Base-by-base conservation (phyloP, 2,888 invertebrate species). In the Dynastes hyllus region DNA sequence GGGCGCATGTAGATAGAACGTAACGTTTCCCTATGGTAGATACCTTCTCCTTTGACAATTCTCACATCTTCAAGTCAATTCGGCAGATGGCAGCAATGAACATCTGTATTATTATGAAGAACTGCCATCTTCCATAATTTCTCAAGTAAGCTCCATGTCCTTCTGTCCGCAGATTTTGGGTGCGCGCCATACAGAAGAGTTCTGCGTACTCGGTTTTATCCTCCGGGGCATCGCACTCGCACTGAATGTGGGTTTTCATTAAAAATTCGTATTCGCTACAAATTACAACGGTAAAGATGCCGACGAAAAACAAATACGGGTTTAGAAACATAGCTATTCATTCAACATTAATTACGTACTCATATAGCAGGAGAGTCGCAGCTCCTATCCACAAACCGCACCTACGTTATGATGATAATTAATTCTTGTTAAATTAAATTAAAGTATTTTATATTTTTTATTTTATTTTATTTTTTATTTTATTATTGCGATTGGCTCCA, bases 121-220 rank as follows among this genome's bases (percentile, higher is more conserved):
- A 76, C 29, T 76, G 76, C 55, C 66, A 53, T 11, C 76, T 32
- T 5, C 76, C 76, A n/a, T 76, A 76, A 32, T 67, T 67, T 9
- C 29, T 51, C 53, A 76, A 27, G 22, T 67, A 53, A 9, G 53
- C 76, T 16, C 58, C 55, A 32, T 66, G 66, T 6, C 29, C 8
- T 1, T 22, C 40, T 11, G 66, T 3, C 29, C 2, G 32, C 11
- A 76, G n/a, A n/a, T 76, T 76, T 66, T 66, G 51, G 1, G 76
- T 51, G 13, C 58, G 50, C 1, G 55, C 67, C 67, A 76, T 76
- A 16, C 76, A 76, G 63, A 66, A 76, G 9, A 66, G 29, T 53
- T 76, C 76, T 22, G 76, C 63, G n/a, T 67, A 67, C 1, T 66
- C n/a, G 13, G 8, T 37, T 2, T 55, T 16, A 2, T 76, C 29